Percentiles rank a stretch among this genome's conserved stretches.
phyloP scores from a whole-genome alignment of 1,140 invertebrate genomes.

The Myzus persicae region DNA sequence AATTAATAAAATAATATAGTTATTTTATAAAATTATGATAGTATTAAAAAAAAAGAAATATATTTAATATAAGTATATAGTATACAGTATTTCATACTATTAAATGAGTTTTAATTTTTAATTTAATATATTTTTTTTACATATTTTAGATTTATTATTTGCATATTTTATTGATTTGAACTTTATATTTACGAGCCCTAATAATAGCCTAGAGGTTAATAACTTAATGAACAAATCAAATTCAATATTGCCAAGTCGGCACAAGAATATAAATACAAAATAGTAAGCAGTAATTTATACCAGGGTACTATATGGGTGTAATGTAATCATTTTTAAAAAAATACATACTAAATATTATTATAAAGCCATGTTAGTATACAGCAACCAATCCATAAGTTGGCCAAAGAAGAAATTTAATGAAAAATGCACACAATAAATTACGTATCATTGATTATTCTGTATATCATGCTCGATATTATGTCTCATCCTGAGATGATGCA shows the following conservation, averaged over 20 bases:
- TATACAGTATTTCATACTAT: no score
- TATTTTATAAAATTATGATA: background rate
- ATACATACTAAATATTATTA: background rate
- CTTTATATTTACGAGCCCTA: no score
- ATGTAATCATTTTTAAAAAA: background rate
- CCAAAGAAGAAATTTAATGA: background rate
- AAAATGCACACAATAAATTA: background rate
- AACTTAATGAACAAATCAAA: background rate
- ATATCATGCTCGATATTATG: no score
- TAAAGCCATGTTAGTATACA: background rate
- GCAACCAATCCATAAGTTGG: background rate
- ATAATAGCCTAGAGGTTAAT: background rate
- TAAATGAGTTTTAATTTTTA: background rate
- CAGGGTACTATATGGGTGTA: background rate
- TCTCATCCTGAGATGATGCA: no score
- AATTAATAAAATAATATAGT: background rate
- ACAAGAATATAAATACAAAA: background rate
- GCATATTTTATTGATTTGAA: background rate
- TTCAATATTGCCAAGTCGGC: no score
- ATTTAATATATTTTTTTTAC: background rate
- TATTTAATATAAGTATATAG: no score
- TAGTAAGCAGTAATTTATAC: background rate
- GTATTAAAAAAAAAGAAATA: no score
- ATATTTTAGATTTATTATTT: background rate
- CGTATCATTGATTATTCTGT: background rate